Evolutionary conservation across 2,113 vertebrate species (phyloP), one percentile per base, ranked within the genome.

Genomic region (Lycaon pictus): DNA sequence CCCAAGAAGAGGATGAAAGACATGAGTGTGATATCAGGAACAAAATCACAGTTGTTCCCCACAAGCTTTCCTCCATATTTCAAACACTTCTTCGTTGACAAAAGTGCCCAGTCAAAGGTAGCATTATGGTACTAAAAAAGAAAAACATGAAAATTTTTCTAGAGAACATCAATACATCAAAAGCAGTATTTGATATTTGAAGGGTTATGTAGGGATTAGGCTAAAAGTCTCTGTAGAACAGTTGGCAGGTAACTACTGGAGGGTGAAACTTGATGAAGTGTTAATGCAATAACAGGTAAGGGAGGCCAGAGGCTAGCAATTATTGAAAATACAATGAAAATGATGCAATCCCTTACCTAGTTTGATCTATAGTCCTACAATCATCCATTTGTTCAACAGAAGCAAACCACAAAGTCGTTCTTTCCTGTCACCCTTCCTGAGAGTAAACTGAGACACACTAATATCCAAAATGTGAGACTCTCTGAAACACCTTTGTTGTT

Each of bases 1-100:
- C 99, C 99, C n/a, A 99, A 98, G 98, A 99, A 99, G 79, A 99
- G 99, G 98, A 99, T 99, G 96, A 99, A 99, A 88, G 99, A 99
- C 99, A 99, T 99, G 95, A 99, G 99, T 51, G 99, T 98, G 98
- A 99, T 99, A 98, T 99, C 99, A 2, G 99, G 99, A 90, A 99
- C 99, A 3, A 98, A 99, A 4, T 98, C 69, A 5, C 99, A 99
- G 97, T 98, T 98, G 90, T 99, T 99, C 51, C 99, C 99, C 96
- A 99, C 97, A 60, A 99, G 98, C 4, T 98, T 98, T 0, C 99
- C 99, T 53, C 99, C 99, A 0, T 99, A 99, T 97, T 99, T 99
- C 93, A 99, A 72, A 98, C 99, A 99, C 65, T 99, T 99, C 22
- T 99, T 99, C 89, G 96, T 99, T 0, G 99, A 98, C 98, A 99